phyloP scores from a whole-genome alignment of 2,888 invertebrate species.

The Sicus ferrugineus region DNA sequence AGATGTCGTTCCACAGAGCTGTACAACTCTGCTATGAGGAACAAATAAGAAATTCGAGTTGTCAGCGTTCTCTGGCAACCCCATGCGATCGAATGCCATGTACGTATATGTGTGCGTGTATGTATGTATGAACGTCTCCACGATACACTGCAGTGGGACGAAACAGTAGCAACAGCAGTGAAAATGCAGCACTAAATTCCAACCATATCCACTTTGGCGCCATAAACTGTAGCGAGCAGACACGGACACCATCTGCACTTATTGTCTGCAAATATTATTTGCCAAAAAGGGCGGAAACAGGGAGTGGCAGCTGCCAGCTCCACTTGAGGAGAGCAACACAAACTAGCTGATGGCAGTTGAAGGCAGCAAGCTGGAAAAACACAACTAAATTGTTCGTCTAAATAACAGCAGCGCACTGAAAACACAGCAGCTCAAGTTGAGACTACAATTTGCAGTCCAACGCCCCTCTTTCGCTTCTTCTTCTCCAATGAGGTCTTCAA shows the following conservation, averaged over 20 bases:
- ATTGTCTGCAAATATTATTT: conserved; percentile 11
- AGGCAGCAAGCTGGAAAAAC: conserved; percentile 12
- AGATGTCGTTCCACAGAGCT: no score
- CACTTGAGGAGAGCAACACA: background rate
- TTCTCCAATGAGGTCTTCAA: background rate
- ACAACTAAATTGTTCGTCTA: background rate
- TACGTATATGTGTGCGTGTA: no score
- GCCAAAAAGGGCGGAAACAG: background rate
- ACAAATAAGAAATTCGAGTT: no score
- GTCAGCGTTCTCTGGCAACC: no score
- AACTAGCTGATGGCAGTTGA: conserved; percentile 16
- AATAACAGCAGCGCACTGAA: background rate
- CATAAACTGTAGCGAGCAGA: background rate
- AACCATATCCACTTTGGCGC: conserved; percentile 2
- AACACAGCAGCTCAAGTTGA: background rate
- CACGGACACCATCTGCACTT: conserved; percentile 12
- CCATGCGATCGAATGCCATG: no score
- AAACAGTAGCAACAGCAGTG: background rate
- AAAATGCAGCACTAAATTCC: conserved; percentile 6
- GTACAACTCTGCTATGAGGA: no score
- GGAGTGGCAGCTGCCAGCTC: background rate
- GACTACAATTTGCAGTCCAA: no score
- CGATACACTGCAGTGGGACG: background rate
- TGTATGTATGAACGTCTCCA: no score
- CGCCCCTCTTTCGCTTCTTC: no score